A percentile compares a stretch with the other conserved stretches of the same genome.
These are phyloP conservation scores for Sarcoramphus papa DNA, from an alignment of 2,797 vertebrate genomes.

Conservation along the genomic window DNA sequence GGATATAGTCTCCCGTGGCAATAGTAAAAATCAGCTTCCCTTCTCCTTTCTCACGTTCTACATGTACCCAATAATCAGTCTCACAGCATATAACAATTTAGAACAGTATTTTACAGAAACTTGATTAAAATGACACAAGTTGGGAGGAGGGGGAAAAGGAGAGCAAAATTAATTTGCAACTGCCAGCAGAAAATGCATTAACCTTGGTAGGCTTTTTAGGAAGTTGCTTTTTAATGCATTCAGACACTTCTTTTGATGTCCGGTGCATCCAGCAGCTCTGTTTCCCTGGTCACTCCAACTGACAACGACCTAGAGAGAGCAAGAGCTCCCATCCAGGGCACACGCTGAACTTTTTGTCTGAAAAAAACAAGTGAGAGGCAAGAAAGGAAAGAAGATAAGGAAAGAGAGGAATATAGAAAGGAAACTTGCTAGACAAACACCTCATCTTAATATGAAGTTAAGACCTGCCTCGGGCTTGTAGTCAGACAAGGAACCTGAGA, in stretches of 20 bases:
- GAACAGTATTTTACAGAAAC: constrained; percentile 18
- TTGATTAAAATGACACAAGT: constrained; percentile 34
- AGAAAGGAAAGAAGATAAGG: neutral
- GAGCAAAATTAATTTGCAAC: neutral
- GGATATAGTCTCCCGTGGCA: neutral
- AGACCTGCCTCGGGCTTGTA: neutral
- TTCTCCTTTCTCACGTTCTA: constrained; percentile 13
- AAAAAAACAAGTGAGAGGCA: neutral
- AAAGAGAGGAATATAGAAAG: neutral
- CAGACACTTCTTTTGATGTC: neutral
- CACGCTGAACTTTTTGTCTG: neutral
- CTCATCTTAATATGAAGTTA: neutral
- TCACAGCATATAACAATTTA: neutral
- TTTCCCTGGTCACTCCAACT: neutral
- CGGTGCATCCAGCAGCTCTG: neutral
- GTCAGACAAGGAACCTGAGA: neutral
- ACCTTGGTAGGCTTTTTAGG: neutral
- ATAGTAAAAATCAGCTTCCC: constrained; percentile 20
- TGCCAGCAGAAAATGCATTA: constrained; percentile 6
- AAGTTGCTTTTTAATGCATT: neutral
- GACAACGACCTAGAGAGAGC: neutral
- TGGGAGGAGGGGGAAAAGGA: neutral
- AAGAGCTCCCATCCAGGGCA: neutral
- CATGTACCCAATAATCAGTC: neutral
- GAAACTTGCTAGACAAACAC: neutral